A percentile compares a stretch with the other conserved stretches of the same genome.
These are phyloP conservation scores for Ageneiosus marmoratus DNA, from an alignment of 2,113 vertebrate species.

Conservation along the genomic window DNA sequence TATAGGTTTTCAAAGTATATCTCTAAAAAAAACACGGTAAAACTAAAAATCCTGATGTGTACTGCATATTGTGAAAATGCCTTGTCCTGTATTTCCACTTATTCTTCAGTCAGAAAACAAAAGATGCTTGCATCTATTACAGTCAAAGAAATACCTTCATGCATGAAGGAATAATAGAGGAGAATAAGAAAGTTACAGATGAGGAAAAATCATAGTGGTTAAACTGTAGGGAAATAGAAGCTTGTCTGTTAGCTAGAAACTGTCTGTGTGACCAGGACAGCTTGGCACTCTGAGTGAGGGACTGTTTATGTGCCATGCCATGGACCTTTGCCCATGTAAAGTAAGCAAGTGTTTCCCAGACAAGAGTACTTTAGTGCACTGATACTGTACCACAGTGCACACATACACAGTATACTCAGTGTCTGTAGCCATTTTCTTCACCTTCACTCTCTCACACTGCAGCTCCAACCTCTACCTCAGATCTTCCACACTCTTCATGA, in stretches of 20 bases:
- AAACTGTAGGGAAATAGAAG: constrained; percentile 3
- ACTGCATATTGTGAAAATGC: background rate
- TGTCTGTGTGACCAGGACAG: background rate
- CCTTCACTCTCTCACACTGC: constrained; percentile 66
- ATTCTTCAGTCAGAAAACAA: constrained; percentile 11
- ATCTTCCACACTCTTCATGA: constrained; percentile 82
- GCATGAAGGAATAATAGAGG: background rate
- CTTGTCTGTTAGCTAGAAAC: background rate
- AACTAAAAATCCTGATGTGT: background rate
- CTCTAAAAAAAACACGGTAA: too few species aligned
- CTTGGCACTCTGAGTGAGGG: background rate
- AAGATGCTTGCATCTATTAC: constrained; percentile 7
- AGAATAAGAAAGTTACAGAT: background rate
- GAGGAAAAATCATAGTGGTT: background rate
- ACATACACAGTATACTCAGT: constrained; percentile 43
- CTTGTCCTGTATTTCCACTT: background rate
- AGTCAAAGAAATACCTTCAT: background rate
- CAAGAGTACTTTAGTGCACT: constrained; percentile 12
- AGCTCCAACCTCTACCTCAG: constrained; percentile 81
- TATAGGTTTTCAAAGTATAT: background rate
- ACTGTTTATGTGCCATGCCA: constrained; percentile 5
- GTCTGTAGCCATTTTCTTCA: constrained; percentile 64
- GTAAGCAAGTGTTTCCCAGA: constrained; percentile 18
- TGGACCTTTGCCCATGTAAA: constrained; percentile 15
- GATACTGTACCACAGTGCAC: constrained; percentile 7